Evolutionary conservation across 2,797 vertebrate species (phyloP).

Genomic region (Sebastes ruberrimus): DNA sequence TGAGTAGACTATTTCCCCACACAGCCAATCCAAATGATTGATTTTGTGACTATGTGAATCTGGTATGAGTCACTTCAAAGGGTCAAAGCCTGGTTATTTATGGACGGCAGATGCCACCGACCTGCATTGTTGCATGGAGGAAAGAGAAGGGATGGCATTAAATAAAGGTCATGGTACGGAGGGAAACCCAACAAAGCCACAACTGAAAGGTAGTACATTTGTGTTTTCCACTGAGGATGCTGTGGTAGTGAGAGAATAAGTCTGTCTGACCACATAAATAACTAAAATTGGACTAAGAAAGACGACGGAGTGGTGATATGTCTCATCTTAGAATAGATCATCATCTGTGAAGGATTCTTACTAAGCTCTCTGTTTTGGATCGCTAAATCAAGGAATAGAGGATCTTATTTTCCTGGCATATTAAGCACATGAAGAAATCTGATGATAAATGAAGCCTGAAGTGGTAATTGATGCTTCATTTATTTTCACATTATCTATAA

Average conservation of each 20-base stretch:
- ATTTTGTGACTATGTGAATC: neutral
- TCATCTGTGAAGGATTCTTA: constrained; percentile 21
- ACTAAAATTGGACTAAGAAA: neutral
- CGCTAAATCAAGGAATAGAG: neutral
- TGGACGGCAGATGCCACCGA: neutral
- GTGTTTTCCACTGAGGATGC: neutral
- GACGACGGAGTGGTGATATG: neutral
- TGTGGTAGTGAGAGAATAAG: neutral
- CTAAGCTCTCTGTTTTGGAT: neutral
- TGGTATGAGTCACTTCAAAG: neutral
- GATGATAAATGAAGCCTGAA: neutral
- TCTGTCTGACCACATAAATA: neutral
- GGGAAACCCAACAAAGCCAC: neutral
- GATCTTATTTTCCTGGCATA: neutral
- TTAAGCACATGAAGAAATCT: neutral
- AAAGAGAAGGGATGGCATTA: neutral
- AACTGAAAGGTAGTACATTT: neutral
- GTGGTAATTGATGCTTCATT: neutral
- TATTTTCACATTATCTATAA: neutral
- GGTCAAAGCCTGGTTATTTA: neutral
- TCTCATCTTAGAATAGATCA: neutral
- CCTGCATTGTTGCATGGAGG: neutral
- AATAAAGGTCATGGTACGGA: neutral
- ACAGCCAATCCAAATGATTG: neutral
- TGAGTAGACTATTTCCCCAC: neutral